Percentiles rank a stretch among this genome's conserved stretches.
These are phyloP conservation scores for Cygnus olor DNA, from an alignment of 2,797 vertebrate genomes.

Conservation along the genomic window DNA sequence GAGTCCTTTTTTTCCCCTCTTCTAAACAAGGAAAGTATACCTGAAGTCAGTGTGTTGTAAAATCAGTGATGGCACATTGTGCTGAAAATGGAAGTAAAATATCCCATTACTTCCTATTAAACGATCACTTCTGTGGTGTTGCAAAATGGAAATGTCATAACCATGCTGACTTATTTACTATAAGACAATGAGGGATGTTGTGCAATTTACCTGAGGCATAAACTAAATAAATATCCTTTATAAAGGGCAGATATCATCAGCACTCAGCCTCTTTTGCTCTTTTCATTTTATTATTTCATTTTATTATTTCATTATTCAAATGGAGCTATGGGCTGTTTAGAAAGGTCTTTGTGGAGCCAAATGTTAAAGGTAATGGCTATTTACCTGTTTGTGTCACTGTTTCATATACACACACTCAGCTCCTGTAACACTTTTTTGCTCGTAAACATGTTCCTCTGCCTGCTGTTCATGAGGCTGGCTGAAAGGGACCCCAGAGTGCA, in stretches of 20 bases:
- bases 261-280: background rate
- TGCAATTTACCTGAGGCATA: background rate
- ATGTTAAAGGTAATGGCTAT: slow-evolving; percentile 32
- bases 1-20: background rate
- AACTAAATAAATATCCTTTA: background rate
- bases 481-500: background rate
- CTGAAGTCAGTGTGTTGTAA: background rate
- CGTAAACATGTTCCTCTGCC: background rate
- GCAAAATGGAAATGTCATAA: background rate
- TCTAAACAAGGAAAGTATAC: background rate
- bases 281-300: background rate
- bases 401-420: background rate
- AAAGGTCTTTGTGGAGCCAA: slow-evolving; percentile 22
- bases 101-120: background rate
- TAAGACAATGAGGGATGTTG: background rate
- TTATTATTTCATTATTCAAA: background rate
- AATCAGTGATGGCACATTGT: background rate
- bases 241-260: background rate
- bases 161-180: background rate
- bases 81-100: background rate
- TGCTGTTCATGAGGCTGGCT: slow-evolving; percentile 34
- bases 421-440: slow-evolving; percentile 1
- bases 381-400: background rate
- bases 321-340: slow-evolving; percentile 22
- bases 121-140: background rate